Conservation (phyloP, 2,888 invertebrate species). For the Cerastis rubricosa region DNA sequence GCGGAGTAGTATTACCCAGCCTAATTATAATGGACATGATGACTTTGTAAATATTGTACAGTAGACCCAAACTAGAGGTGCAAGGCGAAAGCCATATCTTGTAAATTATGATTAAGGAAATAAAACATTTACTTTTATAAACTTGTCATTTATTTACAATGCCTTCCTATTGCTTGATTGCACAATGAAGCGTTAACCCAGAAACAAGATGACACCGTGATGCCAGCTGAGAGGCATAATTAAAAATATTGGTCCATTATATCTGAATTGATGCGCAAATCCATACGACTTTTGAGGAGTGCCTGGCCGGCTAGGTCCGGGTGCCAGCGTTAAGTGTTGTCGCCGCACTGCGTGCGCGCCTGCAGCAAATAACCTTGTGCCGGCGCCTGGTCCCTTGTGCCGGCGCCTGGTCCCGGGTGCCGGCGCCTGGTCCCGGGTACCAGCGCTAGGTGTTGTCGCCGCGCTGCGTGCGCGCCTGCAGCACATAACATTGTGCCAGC, state of each 20-base stretch:
- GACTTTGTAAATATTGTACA: constrained; percentile 58
- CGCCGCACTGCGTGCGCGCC: neutral
- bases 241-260: neutral
- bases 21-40: neutral
- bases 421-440: no score
- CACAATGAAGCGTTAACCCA: neutral
- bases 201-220: neutral
- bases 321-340: constrained; percentile 10
- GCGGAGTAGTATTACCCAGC: neutral
- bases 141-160: constrained; percentile 48
- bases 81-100: constrained; percentile 30
- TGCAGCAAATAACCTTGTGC: no score
- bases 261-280: neutral
- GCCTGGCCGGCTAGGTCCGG: no score
- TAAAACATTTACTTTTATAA: constrained; percentile 61
- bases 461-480: neutral
- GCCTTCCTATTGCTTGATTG: neutral
- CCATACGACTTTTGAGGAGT: neutral
- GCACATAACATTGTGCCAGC: no score
- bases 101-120: constrained; percentile 49
- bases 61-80: constrained; percentile 1
- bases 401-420: no score
- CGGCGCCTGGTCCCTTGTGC: no score
- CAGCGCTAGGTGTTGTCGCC: constrained; percentile 11
- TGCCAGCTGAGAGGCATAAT: neutral